Conservation (phyloP, 2,888 invertebrate genomes). For the Heliconius ethilla region DNA sequence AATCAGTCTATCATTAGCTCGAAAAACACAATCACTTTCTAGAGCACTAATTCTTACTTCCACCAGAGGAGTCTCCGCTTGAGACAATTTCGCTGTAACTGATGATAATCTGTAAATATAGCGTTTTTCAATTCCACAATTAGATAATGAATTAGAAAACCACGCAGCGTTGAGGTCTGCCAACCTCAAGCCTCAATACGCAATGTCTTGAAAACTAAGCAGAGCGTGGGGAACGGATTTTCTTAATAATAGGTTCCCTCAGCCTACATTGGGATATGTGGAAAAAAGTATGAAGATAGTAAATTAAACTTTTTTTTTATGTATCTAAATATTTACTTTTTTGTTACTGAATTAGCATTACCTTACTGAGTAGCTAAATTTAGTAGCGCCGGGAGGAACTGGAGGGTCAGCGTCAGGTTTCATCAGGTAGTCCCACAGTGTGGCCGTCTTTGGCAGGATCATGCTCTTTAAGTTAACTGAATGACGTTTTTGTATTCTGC, state of each 20-base stretch:
- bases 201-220: too few species aligned
- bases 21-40: slow-evolving; percentile 89
- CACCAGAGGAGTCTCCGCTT: slow-evolving; percentile 86
- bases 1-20: slow-evolving; percentile 89
- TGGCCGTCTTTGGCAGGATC: slow-evolving; percentile 60
- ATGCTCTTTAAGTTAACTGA: slow-evolving; percentile 60
- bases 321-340: neutral
- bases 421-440: slow-evolving; percentile 68
- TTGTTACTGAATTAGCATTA: slow-evolving; percentile 44
- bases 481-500: slow-evolving; percentile 66
- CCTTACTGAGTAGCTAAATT: slow-evolving; percentile 87
- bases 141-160: neutral
- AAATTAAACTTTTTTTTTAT: too few species aligned
- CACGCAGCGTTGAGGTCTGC: too few species aligned
- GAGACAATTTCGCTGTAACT: slow-evolving; percentile 84
- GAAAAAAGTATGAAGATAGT: too few species aligned
- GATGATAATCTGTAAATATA: slow-evolving; percentile 77
- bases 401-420: slow-evolving; percentile 83
- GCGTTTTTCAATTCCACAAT: neutral
- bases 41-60: slow-evolving; percentile 85
- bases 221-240: too few species aligned
- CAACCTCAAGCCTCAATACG: too few species aligned
- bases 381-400: slow-evolving; percentile 88
- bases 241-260: too few species aligned
- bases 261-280: too few species aligned